These are phyloP conservation scores for Amiota communis DNA, from an alignment of 2,888 invertebrate species.

Conservation along the genomic window DNA sequence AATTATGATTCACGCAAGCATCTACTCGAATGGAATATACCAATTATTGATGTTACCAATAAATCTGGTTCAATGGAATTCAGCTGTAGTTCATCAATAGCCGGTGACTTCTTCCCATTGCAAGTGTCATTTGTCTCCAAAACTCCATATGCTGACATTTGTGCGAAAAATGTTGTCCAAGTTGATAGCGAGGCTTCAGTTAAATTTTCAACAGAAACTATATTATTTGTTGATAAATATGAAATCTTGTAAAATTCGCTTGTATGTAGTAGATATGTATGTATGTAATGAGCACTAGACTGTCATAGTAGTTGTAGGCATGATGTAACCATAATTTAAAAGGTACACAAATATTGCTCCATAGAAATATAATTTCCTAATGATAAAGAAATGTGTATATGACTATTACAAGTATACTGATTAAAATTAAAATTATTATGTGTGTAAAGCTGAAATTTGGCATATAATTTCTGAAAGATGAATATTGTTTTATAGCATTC, in stretches of 20 bases:
- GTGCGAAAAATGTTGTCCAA: constrained; percentile 84
- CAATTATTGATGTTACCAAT: constrained; percentile 87
- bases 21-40: constrained; percentile 88
- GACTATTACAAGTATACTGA: too few species aligned
- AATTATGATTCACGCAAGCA: constrained; percentile 87
- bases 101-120: constrained; percentile 97
- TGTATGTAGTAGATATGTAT: too few species aligned
- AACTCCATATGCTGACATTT: constrained; percentile 89
- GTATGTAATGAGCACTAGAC: too few species aligned
- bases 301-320: too few species aligned
- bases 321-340: too few species aligned
- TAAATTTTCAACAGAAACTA: constrained; percentile 89
- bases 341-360: too few species aligned
- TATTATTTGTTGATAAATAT: constrained; percentile 93
- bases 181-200: constrained; percentile 88
- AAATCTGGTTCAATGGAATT: constrained; percentile 95
- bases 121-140: constrained; percentile 86
- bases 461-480: too few species aligned
- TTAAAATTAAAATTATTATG: too few species aligned
- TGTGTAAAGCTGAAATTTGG: too few species aligned
- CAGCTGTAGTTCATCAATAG: constrained; percentile 86
- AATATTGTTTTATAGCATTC: too few species aligned
- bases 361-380: too few species aligned
- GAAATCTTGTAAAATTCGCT: constrained; percentile 85
- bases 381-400: too few species aligned